Evolutionary conservation across 2,797 vertebrate species (phyloP).

Genomic region (Megalops cyprinoides): DNA sequence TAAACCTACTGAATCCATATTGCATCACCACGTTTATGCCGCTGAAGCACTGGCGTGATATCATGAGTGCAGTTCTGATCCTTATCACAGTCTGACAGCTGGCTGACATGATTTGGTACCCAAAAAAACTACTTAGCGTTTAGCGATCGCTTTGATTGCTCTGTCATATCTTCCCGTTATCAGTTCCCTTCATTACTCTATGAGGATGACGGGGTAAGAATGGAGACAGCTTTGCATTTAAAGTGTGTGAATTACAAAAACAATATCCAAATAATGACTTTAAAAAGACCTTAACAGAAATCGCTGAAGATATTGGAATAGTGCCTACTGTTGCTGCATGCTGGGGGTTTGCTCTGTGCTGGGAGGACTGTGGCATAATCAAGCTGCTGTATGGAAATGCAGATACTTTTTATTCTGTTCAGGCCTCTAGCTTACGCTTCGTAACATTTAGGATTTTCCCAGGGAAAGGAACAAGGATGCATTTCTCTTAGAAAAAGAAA

Average conservation of each 20-base stretch:
- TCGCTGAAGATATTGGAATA: not conserved
- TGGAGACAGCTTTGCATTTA: not conserved
- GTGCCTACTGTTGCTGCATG: not conserved
- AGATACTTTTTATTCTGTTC: not conserved
- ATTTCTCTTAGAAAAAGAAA: slow-evolving; percentile 19
- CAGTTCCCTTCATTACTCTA: not conserved
- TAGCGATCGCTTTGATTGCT: not conserved
- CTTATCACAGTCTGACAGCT: not conserved
- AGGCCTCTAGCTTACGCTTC: slow-evolving; percentile 3
- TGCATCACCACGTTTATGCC: not conserved
- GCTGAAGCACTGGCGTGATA: not conserved
- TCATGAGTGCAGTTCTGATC: not conserved
- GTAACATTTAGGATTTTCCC: slow-evolving; percentile 10
- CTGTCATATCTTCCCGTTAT: not conserved
- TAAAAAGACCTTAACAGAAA: too few species aligned
- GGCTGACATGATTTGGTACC: not conserved
- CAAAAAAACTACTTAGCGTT: not conserved
- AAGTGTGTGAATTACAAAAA: not conserved
- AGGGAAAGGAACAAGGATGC: slow-evolving; percentile 14
- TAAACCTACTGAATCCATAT: not conserved
- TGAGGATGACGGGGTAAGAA: not conserved
- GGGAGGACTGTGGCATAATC: not conserved
- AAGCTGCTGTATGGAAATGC: not conserved
- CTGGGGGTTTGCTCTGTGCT: not conserved
- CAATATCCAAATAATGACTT: not conserved